Percentiles rank a stretch among this genome's conserved stretches.
These are phyloP conservation scores for Cantharis rufa DNA, from an alignment of 2,888 invertebrate genomes.

Conservation along the genomic window DNA sequence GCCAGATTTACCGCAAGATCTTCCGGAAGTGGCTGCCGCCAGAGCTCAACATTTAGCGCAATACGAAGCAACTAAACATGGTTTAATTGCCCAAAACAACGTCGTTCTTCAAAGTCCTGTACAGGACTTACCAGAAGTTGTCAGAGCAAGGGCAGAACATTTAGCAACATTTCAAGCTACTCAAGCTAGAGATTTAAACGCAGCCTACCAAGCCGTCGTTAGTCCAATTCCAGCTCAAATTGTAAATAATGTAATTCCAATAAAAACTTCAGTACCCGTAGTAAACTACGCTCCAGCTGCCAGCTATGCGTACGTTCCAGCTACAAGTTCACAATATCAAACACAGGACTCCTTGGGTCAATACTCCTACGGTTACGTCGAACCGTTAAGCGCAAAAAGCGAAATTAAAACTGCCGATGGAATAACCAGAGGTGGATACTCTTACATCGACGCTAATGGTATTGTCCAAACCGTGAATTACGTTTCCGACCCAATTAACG, in stretches of 20 bases:
- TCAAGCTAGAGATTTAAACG: slow-evolving; percentile 42
- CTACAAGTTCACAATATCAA: slow-evolving; percentile 56
- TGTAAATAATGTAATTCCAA: slow-evolving; percentile 41
- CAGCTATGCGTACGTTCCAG: slow-evolving; percentile 4
- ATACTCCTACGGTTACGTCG: slow-evolving; percentile 66
- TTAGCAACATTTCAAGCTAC: slow-evolving; percentile 42
- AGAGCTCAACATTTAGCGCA: slow-evolving; percentile 49
- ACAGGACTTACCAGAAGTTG: slow-evolving; percentile 46
- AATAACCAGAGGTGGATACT: slow-evolving; percentile 68
- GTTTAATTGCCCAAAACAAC: slow-evolving; percentile 36
- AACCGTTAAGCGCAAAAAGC: slow-evolving; percentile 67
- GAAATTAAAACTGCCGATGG: slow-evolving; percentile 67
- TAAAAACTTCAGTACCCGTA: slow-evolving; percentile 19
- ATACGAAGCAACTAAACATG: slow-evolving; percentile 47
- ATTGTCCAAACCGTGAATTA: slow-evolving; percentile 68
- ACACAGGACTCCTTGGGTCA: slow-evolving; percentile 60
- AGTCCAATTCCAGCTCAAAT: slow-evolving; percentile 41
- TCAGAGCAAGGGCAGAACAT: slow-evolving; percentile 23
- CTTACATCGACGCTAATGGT: slow-evolving; percentile 71
- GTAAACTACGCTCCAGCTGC: not conserved
- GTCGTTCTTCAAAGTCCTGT: slow-evolving; percentile 47
- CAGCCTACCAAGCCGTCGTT: slow-evolving; percentile 30
- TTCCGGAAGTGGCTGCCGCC: slow-evolving; percentile 43
- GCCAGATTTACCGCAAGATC: slow-evolving; percentile 60
- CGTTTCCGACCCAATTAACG: slow-evolving; percentile 64